Base-by-base conservation (phyloP, 2,888 invertebrate genomes). In the Epirrhoe tristata region DNA sequence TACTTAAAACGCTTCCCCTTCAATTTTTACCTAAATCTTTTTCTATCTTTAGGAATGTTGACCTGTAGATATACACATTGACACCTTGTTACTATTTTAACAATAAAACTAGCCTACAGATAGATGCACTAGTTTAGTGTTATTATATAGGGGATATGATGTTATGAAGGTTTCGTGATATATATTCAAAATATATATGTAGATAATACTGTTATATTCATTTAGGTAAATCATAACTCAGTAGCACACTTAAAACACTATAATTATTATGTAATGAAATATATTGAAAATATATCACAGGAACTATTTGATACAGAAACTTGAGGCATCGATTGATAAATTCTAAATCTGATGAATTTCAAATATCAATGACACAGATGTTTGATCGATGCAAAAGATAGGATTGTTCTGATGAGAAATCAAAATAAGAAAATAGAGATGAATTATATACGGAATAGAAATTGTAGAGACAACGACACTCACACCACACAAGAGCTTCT, bases 401-500 rank as follows among this genome's bases (percentile, higher is more conserved):
- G 24, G 24, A 0, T 16, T 60, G 54, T 63, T 68, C 55, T 58
- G 61, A 43, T 43, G 32, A 24, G 24, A 10, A 48, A 39, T 53
- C 64, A 58, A 52, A 56, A 58, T 63, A 56, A 62, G 46, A 17
- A 51, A 48, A 43, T 12, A 16, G 7, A 5, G 17, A 43, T 7
- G 48, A 36, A 56, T 62, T 73, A 71, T 61, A 70, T 77, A 81
- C 71, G 64, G 72, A 64, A 79, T 86, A 87, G 84, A 85, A 79
- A 81, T 86, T 80, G 76, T 88, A 90, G 91, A 91, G 91, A 90
- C 91, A 92, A 93, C 93, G 93, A 93, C 92, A 92, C 91, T 76
- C 82, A 79, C 84, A 89, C 89, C 88, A 74, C 83, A 89, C 89
- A 85, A 91, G 91, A 92, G 91, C 93, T 92, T 90, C 81, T 82